Evolutionary conservation across 2,888 invertebrate genomes (phyloP).

Genomic region (Lymantria dispar): DNA sequence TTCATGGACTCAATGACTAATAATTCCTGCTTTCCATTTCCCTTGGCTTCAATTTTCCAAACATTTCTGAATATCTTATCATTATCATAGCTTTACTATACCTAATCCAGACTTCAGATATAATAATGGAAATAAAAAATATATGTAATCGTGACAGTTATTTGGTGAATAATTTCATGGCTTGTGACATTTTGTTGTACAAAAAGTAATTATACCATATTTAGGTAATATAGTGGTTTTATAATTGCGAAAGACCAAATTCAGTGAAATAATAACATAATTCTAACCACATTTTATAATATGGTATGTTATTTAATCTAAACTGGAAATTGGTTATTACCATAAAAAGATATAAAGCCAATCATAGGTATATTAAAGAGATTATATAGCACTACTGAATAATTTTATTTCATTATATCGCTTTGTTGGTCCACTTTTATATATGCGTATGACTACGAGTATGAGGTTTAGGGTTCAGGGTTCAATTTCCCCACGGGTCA

Average conservation of each 20-base stretch:
- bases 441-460: no score
- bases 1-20: no score
- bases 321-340: neutral
- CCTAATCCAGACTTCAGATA: no score
- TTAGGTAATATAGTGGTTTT: neutral
- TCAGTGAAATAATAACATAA: neutral
- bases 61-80: no score
- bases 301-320: neutral
- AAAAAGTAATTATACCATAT: neutral
- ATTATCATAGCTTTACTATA: no score
- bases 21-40: no score
- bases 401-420: neutral
- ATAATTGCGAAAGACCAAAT: neutral
- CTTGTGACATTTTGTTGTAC: neutral
- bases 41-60: no score
- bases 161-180: neutral
- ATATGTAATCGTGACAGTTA: no score
- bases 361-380: neutral
- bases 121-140: no score
- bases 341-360: neutral
- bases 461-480: no score
- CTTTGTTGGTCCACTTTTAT: no score
- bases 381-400: neutral
- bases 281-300: neutral
- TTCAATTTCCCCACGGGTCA: no score